Evolutionary conservation across 2,888 invertebrate species (phyloP).

Genomic region (Drosophila robusta): DNA sequence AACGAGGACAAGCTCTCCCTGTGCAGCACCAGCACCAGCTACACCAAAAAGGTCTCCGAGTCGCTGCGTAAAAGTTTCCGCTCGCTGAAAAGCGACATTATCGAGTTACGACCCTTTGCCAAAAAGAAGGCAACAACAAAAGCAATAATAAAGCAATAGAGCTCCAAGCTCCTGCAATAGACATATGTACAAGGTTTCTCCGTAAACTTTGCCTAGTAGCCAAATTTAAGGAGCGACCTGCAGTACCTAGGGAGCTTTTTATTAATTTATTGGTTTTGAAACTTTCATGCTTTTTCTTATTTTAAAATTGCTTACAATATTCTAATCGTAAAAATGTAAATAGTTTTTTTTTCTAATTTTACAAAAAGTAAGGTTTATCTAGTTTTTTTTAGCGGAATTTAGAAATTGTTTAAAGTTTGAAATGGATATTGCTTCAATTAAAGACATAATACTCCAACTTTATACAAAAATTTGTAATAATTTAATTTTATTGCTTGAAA

Average conservation of each 20-base stretch:
- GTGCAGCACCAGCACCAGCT: constrained; percentile 79
- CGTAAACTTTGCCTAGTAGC: not conserved
- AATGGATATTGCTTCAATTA: not conserved
- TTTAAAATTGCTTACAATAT: not conserved
- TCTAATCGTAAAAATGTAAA: not conserved
- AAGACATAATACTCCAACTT: constrained; percentile 17
- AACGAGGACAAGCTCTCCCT: constrained; percentile 78
- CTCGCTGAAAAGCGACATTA: constrained; percentile 76
- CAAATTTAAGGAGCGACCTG: not conserved
- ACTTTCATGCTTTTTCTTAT: too few species aligned
- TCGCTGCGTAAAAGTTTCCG: constrained; percentile 82
- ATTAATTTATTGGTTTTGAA: not conserved
- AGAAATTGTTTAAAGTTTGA: not conserved
- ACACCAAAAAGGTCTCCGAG: constrained; percentile 80
- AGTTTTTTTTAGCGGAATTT: not conserved
- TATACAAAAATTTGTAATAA: constrained; percentile 4
- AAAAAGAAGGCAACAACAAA: constrained; percentile 52
- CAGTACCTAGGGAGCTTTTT: not conserved
- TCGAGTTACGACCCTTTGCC: constrained; percentile 80
- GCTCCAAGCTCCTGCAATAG: too few species aligned
- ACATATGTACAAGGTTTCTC: not conserved
- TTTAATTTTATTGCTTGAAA: not conserved
- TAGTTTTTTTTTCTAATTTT: constrained; percentile 1
- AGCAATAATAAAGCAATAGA: not conserved
- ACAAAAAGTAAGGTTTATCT: not conserved